Percentiles rank a stretch among this genome's conserved stretches.
phyloP scores from a whole-genome alignment of 2,113 vertebrate species.

The Acinonyx jubatus region DNA sequence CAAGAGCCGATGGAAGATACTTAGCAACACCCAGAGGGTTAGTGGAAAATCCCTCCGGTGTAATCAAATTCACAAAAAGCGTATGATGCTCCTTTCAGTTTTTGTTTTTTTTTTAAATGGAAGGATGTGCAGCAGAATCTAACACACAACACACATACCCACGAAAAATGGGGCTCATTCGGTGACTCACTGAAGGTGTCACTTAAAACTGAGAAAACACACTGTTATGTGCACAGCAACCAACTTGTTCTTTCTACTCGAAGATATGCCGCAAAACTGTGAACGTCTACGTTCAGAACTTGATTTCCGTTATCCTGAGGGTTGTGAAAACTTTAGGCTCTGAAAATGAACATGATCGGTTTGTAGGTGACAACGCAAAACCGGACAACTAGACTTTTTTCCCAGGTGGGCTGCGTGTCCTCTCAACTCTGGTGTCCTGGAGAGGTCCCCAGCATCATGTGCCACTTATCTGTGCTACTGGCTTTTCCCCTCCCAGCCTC shows the following conservation, averaged over 20 bases:
- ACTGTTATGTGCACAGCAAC: fast-evolving
- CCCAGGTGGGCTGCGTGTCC: fast-evolving
- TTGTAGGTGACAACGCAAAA: background rate
- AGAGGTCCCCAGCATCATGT: fast-evolving
- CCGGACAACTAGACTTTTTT: background rate
- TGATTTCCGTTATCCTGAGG: background rate
- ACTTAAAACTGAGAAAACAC: background rate
- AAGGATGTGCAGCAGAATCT: background rate
- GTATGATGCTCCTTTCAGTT: background rate
- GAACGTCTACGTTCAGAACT: background rate
- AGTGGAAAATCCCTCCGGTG: background rate
- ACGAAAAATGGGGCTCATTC: background rate
- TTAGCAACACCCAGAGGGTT: background rate
- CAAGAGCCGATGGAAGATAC: background rate
- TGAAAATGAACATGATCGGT: background rate
- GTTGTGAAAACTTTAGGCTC: background rate
- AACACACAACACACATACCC: background rate
- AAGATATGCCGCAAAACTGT: background rate
- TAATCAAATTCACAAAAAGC: background rate
- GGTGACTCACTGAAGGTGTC: background rate
- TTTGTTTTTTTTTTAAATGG: background rate
- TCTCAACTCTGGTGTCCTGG: background rate
- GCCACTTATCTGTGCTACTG: fast-evolving
- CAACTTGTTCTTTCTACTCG: background rate
- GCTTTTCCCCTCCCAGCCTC: background rate